Evolutionary conservation across 2,888 invertebrate species (phyloP).

Genomic region (Erebia palarica): DNA sequence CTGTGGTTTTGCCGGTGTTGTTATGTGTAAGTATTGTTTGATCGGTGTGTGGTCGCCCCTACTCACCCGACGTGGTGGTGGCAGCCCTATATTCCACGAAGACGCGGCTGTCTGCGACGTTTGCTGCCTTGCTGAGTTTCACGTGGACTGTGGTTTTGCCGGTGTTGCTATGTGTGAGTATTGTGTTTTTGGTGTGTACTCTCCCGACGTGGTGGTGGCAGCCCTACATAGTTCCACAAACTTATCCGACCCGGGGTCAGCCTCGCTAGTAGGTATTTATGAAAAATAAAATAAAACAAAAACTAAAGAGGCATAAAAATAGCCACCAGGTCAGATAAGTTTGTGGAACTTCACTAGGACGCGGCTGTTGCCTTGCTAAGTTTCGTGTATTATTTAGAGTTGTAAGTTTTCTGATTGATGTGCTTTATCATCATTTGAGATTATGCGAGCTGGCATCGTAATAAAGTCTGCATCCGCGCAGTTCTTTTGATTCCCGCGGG

Average conservation of each 20-base stretch:
- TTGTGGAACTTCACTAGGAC: neutral
- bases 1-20: neutral
- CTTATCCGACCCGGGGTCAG: too few species aligned
- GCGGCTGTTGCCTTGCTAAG: neutral
- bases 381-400: neutral
- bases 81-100: conserved; percentile 55
- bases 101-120: too few species aligned
- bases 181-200: conserved; percentile 84
- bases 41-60: conserved; percentile 94
- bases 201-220: conserved; percentile 87
- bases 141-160: neutral
- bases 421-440: too few species aligned
- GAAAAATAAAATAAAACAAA: too few species aligned
- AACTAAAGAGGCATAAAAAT: too few species aligned
- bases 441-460: neutral
- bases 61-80: conserved; percentile 87
- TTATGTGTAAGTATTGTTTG: neutral
- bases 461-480: neutral
- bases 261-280: too few species aligned
- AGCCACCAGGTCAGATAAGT: too few species aligned
- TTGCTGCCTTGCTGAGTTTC: too few species aligned
- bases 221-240: conserved; percentile 53
- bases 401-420: neutral
- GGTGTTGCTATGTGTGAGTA: conserved; percentile 70
- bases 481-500: too few species aligned